phyloP scores from a whole-genome alignment of 2,888 invertebrate genomes.

The Mamestra brassicae region DNA sequence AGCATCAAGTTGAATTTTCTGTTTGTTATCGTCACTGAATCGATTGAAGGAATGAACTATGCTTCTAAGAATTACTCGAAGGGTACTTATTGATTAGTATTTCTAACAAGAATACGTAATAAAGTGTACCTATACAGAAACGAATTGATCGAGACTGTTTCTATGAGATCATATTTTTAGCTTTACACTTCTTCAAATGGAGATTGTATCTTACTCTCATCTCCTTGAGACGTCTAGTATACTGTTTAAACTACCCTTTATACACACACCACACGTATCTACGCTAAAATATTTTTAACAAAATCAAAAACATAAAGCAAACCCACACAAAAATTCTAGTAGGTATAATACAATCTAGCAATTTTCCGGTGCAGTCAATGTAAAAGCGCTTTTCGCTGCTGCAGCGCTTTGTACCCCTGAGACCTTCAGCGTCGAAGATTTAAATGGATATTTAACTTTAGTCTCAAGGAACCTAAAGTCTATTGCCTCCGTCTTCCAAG shows the following conservation, averaged over 20 bases:
- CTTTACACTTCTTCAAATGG: no score
- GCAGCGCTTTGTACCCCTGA: constrained; percentile 83
- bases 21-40: not conserved
- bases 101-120: not conserved
- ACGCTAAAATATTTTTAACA: not conserved
- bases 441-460: constrained; percentile 91
- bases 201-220: not conserved
- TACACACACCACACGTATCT: not conserved
- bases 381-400: constrained; percentile 75
- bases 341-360: constrained; percentile 58
- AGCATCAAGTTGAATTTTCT: not conserved
- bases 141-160: not conserved
- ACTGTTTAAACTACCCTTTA: not conserved
- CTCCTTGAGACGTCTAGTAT: no score
- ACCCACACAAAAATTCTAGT: constrained; percentile 35
- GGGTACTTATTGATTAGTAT: not conserved
- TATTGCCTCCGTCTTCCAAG: constrained; percentile 83
- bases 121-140: not conserved
- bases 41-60: not conserved
- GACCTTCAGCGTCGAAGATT: constrained; percentile 85
- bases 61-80: no score
- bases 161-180: not conserved
- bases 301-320: constrained; percentile 31
- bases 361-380: constrained; percentile 69
- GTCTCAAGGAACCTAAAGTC: constrained; percentile 89